These are phyloP conservation scores for Merluccius polli DNA, from an alignment of 2,797 vertebrate species.

Conservation along the genomic window DNA sequence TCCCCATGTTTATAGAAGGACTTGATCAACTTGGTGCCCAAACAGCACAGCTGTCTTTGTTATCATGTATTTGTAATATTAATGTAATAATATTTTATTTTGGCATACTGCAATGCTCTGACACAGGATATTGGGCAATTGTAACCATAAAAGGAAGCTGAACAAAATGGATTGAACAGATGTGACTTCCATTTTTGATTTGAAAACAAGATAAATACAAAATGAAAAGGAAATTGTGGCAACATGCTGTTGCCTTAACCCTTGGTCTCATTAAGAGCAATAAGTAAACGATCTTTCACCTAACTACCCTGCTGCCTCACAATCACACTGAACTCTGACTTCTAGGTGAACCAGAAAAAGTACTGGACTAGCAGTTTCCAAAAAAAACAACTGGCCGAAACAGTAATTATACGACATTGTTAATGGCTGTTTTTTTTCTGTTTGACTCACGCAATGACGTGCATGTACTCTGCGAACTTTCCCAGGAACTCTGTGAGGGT, in stretches of 20 bases:
- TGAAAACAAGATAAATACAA: no score
- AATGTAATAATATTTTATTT: no score
- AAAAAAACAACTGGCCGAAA: not conserved
- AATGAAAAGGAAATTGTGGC: no score
- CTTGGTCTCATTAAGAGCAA: not conserved
- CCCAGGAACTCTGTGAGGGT: constrained; percentile 77
- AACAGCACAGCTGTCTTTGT: constrained; percentile 38
- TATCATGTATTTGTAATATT: no score
- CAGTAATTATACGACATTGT: not conserved
- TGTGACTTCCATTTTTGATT: no score
- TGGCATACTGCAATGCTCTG: no score
- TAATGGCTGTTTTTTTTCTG: not conserved
- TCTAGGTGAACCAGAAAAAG: not conserved
- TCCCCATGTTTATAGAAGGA: constrained; percentile 38
- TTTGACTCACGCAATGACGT: constrained; percentile 85
- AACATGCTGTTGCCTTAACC: not conserved
- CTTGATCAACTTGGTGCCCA: constrained; percentile 41
- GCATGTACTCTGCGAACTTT: constrained; percentile 88
- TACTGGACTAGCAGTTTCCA: not conserved
- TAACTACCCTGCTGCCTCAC: not conserved
- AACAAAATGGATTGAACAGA: no score
- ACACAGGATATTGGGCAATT: not conserved
- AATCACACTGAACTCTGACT: not conserved
- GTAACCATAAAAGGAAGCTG: not conserved
- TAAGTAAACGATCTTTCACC: not conserved